phyloP scores from a whole-genome alignment of 2,113 vertebrate species.

The Pandion haliaetus region DNA sequence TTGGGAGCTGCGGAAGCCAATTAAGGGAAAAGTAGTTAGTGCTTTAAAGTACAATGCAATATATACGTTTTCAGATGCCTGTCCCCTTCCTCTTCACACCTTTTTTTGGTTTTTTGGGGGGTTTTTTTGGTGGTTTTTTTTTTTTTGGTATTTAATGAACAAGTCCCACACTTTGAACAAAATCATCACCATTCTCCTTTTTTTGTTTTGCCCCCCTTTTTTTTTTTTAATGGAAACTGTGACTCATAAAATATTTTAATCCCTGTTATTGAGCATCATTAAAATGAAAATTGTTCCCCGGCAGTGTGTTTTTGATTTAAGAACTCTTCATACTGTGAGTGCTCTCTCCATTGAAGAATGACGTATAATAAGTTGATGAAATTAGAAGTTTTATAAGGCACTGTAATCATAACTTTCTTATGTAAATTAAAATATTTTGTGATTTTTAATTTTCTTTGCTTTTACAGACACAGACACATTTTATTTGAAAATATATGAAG shows the following conservation, averaged over 20 bases:
- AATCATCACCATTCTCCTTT: not conserved
- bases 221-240: not conserved
- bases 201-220: not conserved
- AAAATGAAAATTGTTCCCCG: constrained; percentile 33
- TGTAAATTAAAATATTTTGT: not conserved
- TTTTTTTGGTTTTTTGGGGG: not conserved
- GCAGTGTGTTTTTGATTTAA: constrained; percentile 48
- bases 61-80: not conserved
- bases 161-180: not conserved
- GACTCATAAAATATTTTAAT: constrained; percentile 47
- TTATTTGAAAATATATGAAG: not conserved
- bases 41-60: not conserved
- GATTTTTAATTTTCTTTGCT: not conserved
- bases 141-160: not conserved
- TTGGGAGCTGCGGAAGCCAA: constrained; percentile 11
- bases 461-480: not conserved
- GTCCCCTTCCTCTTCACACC: not conserved
- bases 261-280: constrained; percentile 39
- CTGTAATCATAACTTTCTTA: not conserved
- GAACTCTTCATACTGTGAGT: constrained; percentile 18
- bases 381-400: constrained; percentile 9
- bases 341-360: not conserved
- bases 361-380: constrained; percentile 27
- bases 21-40: constrained; percentile 28
- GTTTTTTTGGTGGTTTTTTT: too few relatives aligned